Evolutionary conservation across 2,888 invertebrate species (phyloP), one percentile per base, ranked within the genome.

Genomic region (Drosophila colorata): DNA sequence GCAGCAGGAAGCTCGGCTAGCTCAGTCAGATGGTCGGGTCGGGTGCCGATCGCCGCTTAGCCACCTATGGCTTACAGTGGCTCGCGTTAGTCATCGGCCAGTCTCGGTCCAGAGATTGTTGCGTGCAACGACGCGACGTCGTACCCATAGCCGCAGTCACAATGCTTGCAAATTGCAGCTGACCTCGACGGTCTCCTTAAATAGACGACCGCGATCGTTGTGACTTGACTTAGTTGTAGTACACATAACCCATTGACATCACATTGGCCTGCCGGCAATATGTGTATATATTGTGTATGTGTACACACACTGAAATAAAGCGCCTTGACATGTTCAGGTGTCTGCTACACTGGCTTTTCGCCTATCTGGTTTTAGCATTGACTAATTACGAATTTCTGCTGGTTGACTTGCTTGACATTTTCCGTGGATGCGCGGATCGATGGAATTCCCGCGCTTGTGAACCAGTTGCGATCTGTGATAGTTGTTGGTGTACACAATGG

Each of bases 311-410:
- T 25, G 35, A 8, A 44, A 56, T 48, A 59, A 61, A 68, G 55
- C 49, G 56, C 87, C 89, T 88, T 85, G 89, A 82, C 88, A 89
- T 89, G 86, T 79, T 87, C 85, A 85, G 86, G 76, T 89, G 89
- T 74, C 74, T 77, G 72, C 40, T 47, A 40, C 41, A 37, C 33
- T 23, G 52, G 57, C 25, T 41, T 33, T 56, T 49, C 37, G 25
- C 37, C 25, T 7, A 55, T 61, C 20, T 35, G 40, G 8, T 35
- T 49, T 28, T 40, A 31, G 16, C 51, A 40, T 60, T 84, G 85
- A 80, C 87, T 84, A 88, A 88, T 83, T 87, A 80, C 53, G 51
- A 66, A 73, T 70, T 73, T 61, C 58, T 77, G 65, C 70, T 67
- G 51, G 73, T 69, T 55, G 44, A 60, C 46, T 47, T 23, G n/a